phyloP scores from a whole-genome alignment of 2,797 vertebrate species.

The Malurus leucopterus region DNA sequence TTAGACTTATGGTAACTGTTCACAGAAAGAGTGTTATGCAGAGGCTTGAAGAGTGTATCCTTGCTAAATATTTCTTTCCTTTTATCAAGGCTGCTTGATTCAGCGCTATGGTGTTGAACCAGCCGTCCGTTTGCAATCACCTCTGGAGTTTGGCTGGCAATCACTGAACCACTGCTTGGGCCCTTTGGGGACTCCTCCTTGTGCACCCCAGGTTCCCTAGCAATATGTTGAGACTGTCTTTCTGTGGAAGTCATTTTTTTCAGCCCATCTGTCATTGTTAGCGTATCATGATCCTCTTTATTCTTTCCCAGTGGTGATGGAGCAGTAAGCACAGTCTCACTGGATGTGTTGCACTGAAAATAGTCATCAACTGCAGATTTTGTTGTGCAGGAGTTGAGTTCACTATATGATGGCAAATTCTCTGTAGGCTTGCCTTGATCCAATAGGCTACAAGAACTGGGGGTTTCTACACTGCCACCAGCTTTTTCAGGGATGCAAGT shows the following conservation, averaged over 20 bases:
- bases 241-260: slow-evolving; percentile 79
- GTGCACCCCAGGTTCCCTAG: slow-evolving; percentile 81
- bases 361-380: slow-evolving; percentile 89
- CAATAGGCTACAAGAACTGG: slow-evolving; percentile 84
- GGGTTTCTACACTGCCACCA: slow-evolving; percentile 82
- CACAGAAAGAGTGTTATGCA: slow-evolving; percentile 90
- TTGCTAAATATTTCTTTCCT: slow-evolving; percentile 95
- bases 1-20: slow-evolving; percentile 92
- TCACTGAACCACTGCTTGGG: slow-evolving; percentile 68
- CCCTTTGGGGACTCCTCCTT: slow-evolving; percentile 88
- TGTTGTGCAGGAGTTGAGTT: slow-evolving; percentile 87
- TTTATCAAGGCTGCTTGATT: slow-evolving; percentile 89
- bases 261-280: slow-evolving; percentile 84
- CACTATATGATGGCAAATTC: slow-evolving; percentile 84
- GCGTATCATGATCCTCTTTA: slow-evolving; percentile 85
- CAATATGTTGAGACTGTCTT: slow-evolving; percentile 82
- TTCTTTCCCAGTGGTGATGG: slow-evolving; percentile 84
- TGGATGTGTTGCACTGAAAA: slow-evolving; percentile 89
- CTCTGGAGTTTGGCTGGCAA: slow-evolving; percentile 76
- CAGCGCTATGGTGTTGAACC: slow-evolving; percentile 82
- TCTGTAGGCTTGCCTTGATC: slow-evolving; percentile 84
- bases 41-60: slow-evolving; percentile 93
- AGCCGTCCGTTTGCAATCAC: slow-evolving; percentile 85
- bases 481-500: slow-evolving; percentile 89
- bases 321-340: slow-evolving; percentile 85